Conservation (phyloP, 2,113 vertebrate species). For the Grallaria varia region DNA sequence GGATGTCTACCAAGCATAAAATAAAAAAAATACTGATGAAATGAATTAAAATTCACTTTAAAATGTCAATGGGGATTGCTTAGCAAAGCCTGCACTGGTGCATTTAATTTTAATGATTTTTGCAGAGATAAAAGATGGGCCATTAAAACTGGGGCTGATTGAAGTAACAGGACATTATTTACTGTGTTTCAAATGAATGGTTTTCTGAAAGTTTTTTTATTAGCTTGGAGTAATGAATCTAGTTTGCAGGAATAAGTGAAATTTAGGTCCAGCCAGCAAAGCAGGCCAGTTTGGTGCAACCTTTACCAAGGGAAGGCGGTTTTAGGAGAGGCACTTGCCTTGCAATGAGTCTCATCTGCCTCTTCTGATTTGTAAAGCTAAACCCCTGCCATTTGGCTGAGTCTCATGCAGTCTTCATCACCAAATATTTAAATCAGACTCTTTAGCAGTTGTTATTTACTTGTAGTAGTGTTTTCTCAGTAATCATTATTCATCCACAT, state of each 20-base stretch:
- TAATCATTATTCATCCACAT: not conserved
- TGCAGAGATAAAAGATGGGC: not conserved
- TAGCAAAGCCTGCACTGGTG: not conserved
- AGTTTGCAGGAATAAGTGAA: not conserved
- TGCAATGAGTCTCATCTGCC: constrained; percentile 4
- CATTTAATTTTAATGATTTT: constrained; percentile 18
- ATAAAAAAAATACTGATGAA: not conserved
- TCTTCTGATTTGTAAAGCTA: constrained; percentile 25
- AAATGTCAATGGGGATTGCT: not conserved
- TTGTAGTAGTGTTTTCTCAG: not conserved
- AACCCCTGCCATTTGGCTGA: not conserved
- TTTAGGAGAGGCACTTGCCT: not conserved
- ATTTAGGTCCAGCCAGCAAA: not conserved
- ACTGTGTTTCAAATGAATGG: not conserved
- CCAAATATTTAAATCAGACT: not conserved
- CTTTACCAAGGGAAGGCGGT: not conserved
- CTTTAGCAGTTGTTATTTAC: not conserved
- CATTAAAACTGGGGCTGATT: not conserved
- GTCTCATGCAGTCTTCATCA: not conserved
- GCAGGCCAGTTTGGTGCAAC: not conserved
- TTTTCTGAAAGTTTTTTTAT: constrained; percentile 18
- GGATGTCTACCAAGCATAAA: not conserved
- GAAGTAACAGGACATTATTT: constrained; percentile 9
- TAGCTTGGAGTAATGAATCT: constrained; percentile 6
- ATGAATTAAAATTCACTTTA: not conserved